Conservation (phyloP, 2,113 vertebrate species). For the Odocoileus hemionus region DNA sequence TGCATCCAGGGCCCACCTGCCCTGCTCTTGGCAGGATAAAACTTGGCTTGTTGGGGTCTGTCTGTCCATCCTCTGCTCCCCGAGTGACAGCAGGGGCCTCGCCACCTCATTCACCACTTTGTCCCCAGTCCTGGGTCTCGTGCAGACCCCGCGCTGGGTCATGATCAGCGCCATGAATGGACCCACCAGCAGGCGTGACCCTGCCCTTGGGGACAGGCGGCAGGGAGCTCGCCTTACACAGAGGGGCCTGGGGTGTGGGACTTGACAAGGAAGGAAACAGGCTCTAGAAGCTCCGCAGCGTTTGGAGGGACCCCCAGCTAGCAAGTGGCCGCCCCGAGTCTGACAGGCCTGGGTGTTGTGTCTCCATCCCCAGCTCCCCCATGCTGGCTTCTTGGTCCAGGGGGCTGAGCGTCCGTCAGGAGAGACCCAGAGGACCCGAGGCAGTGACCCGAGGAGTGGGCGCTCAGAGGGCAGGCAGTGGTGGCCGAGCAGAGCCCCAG, state of each 20-base stretch:
- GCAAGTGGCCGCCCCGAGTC: rapidly evolving
- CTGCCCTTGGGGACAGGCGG: rapidly evolving
- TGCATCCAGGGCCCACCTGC: rapidly evolving
- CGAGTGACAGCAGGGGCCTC: rapidly evolving
- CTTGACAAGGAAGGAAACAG: background rate
- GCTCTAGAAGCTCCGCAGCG: rapidly evolving
- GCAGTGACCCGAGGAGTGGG: background rate
- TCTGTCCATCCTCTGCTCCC: background rate
- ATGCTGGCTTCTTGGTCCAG: rapidly evolving
- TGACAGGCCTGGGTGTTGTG: rapidly evolving
- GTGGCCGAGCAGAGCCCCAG: background rate
- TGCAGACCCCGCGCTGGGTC: rapidly evolving
- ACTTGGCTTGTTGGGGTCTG: background rate
- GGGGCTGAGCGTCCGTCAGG: background rate
- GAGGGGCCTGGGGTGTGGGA: rapidly evolving
- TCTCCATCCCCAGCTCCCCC: background rate
- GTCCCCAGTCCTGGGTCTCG: rapidly evolving
- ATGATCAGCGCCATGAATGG: too few species aligned
- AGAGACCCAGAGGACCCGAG: background rate
- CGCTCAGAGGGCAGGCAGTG: background rate
- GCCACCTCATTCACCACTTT: rapidly evolving
- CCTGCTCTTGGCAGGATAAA: background rate
- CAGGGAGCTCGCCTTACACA: rapidly evolving
- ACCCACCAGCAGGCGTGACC: rapidly evolving
- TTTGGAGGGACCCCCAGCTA: background rate